A percentile compares a stretch with the other conserved stretches of the same genome.
Conservation (phyloP, 2,113 vertebrate genomes). For the Rattus rattus region DNA sequence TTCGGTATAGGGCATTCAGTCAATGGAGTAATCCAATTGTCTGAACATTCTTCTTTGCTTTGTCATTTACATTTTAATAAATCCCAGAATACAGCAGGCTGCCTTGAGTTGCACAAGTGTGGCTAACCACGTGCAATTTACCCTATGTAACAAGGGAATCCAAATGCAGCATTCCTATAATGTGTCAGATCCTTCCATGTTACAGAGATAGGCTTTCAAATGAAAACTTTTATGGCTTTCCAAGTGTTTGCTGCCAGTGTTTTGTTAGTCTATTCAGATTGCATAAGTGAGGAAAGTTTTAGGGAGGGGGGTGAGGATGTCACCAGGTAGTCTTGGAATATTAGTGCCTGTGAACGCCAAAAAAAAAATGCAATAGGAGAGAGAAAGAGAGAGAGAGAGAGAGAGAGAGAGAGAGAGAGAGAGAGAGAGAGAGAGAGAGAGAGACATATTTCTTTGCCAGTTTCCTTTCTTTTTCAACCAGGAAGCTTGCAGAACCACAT, state of each 20-base stretch:
- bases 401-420: too few relatives aligned
- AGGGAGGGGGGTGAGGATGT: background rate
- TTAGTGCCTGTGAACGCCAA: background rate
- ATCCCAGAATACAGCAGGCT: constrained; percentile 82
- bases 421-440: background rate
- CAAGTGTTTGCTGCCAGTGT: constrained; percentile 53
- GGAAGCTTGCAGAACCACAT: constrained; percentile 27
- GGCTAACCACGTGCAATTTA: constrained; percentile 81
- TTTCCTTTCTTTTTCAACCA: constrained; percentile 1
- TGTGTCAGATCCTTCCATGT: constrained; percentile 69
- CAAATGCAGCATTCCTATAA: constrained; percentile 58
- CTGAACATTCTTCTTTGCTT: constrained; percentile 86
- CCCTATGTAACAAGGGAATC: constrained; percentile 82
- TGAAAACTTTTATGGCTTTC: constrained; percentile 62
- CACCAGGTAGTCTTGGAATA: background rate
- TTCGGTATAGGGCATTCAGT: constrained; percentile 83
- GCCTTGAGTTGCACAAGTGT: constrained; percentile 77
- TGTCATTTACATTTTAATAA: constrained; percentile 88
- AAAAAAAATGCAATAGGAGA: background rate
- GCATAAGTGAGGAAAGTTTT: background rate
- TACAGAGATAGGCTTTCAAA: constrained; percentile 42
- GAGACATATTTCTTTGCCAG: constrained; percentile 7
- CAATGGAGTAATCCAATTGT: constrained; percentile 88
- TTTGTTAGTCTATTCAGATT: constrained; percentile 31
- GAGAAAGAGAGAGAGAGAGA: background rate